A percentile compares a stretch with the other conserved stretches of the same genome.
These are phyloP conservation scores for Ceriagrion tenellum DNA, from an alignment of 2,888 invertebrate species.

Conservation along the genomic window DNA sequence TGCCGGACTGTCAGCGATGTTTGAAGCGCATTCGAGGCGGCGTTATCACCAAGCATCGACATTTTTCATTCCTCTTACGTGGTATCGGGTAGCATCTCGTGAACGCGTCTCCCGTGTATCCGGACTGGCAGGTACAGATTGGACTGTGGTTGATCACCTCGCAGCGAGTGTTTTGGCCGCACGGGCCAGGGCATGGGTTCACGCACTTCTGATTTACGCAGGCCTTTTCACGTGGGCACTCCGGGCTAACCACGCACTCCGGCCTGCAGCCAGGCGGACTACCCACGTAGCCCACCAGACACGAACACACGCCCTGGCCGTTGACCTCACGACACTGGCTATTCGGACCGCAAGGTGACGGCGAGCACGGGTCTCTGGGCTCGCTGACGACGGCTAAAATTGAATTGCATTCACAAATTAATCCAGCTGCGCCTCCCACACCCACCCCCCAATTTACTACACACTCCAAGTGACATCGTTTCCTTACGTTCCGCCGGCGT, in stretches of 20 bases:
- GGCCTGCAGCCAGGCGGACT: conserved; percentile 85
- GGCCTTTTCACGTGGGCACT: conserved; percentile 82
- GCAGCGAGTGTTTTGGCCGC: conserved; percentile 86
- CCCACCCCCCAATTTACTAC: conserved; percentile 73
- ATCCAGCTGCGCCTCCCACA: conserved; percentile 68
- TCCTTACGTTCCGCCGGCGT: conserved; percentile 54
- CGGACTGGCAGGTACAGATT: conserved; percentile 84
- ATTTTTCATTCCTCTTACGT: conserved; percentile 70
- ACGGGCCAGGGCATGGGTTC: conserved; percentile 86
- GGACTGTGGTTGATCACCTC: conserved; percentile 86
- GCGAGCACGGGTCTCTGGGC: conserved; percentile 80
- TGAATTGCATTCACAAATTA: conserved; percentile 28
- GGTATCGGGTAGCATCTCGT: conserved; percentile 77
- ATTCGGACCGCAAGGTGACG: conserved; percentile 83
- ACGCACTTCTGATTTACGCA: conserved; percentile 86
- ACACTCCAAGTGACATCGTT: conserved; percentile 73
- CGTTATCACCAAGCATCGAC: conserved; percentile 70
- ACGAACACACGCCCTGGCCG: conserved; percentile 85
- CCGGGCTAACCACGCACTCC: conserved; percentile 85
- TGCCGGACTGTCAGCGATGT: conserved; percentile 4
- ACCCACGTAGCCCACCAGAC: conserved; percentile 84
- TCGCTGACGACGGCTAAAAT: conserved; percentile 71
- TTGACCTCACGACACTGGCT: conserved; percentile 83
- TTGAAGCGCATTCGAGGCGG: conserved; percentile 46
- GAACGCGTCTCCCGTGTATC: conserved; percentile 80